A percentile compares a stretch with the other conserved stretches of the same genome.
phyloP scores from a whole-genome alignment of 2,797 vertebrate genomes.

The Pipistrellus pygmaeus region DNA sequence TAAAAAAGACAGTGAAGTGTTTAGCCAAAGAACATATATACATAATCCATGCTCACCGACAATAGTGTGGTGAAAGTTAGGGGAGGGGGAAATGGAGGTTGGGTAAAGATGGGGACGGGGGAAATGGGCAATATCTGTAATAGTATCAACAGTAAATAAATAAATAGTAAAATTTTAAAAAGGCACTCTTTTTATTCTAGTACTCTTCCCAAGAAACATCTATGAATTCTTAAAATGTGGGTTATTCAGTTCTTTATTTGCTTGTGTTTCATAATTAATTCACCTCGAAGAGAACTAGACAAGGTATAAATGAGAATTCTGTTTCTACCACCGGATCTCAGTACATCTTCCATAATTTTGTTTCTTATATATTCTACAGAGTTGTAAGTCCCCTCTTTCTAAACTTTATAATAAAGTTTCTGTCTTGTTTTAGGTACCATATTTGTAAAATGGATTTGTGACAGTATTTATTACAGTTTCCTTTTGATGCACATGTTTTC shows the following conservation, averaged over 20 bases:
- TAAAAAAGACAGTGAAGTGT: neutral
- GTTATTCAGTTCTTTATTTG: neutral
- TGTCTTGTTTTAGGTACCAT: neutral
- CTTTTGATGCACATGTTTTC: neutral
- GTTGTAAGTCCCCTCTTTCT: neutral
- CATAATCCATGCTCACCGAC: neutral
- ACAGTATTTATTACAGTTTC: constrained; percentile 14
- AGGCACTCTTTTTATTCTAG: neutral
- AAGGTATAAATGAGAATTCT: neutral
- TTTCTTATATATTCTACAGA: neutral
- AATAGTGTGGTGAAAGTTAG: neutral
- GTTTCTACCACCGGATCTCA: neutral
- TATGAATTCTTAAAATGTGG: constrained; percentile 1
- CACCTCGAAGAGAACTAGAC: neutral
- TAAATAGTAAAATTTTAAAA: neutral
- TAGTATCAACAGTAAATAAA: neutral
- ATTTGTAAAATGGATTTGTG: neutral
- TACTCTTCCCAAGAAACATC: neutral
- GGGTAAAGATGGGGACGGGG: neutral
- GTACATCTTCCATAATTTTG: neutral
- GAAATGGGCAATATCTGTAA: neutral
- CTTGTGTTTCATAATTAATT: constrained; percentile 60
- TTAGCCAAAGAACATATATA: neutral
- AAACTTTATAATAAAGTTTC: neutral
- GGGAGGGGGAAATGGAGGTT: neutral